Conservation (phyloP, 2,888 invertebrate genomes). For the Mystacides longicornis region DNA sequence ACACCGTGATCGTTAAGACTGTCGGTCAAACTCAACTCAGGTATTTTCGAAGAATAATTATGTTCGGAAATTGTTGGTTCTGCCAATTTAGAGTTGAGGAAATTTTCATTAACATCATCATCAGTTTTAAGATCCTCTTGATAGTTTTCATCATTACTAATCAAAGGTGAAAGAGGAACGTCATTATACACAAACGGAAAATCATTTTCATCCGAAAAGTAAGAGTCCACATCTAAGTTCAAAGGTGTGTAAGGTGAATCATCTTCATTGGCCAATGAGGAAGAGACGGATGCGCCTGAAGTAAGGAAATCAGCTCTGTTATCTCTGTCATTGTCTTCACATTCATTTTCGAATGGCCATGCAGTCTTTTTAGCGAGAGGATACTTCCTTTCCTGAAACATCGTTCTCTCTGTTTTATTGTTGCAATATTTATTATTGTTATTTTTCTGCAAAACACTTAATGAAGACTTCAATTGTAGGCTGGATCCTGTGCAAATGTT, state of each 20-base stretch:
- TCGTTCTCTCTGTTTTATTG: not conserved
- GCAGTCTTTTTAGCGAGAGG: conserved; percentile 13
- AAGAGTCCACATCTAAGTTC: conserved; percentile 14
- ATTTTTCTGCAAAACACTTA: conserved; percentile 1
- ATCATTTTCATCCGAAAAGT: conserved; percentile 10
- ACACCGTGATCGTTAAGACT: conserved; percentile 40
- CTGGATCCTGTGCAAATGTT: conserved; percentile 32
- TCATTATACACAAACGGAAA: conserved; percentile 10
- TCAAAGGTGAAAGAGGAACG: conserved; percentile 1
- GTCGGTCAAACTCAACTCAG: not conserved
- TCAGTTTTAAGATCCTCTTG: not conserved
- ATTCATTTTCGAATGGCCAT: conserved; percentile 8
- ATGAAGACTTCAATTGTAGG: conserved; percentile 14
- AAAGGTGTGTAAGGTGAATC: conserved; percentile 11
- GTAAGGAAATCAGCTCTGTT: not conserved
- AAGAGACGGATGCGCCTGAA: conserved; percentile 7
- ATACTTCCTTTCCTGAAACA: not conserved
- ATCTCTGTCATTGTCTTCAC: not conserved
- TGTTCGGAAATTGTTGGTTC: conserved; percentile 8
- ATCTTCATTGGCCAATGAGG: conserved; percentile 4
- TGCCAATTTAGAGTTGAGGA: not conserved
- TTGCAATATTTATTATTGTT: not conserved
- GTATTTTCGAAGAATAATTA: conserved; percentile 12
- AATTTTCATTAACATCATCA: not conserved
- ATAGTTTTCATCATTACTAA: not conserved